Evolutionary conservation across 2,797 vertebrate species (phyloP), one percentile per base, ranked within the genome.

Genomic region (Artibeus lituratus): DNA sequence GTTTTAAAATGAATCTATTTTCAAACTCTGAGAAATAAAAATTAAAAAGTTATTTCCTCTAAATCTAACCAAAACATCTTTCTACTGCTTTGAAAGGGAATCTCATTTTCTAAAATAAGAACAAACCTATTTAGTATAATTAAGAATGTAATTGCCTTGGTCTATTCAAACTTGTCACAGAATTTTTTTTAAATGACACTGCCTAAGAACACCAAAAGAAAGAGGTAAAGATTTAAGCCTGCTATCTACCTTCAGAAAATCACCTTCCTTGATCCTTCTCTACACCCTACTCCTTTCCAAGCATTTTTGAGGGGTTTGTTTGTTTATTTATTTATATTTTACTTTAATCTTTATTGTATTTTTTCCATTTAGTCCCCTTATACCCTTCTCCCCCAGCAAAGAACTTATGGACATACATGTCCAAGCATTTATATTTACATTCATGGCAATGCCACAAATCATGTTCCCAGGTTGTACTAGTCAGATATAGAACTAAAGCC

Each of bases 241-340:
- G 53, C 72, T 87, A 37, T 53, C 32, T 53, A 76, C 29, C n/a
- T 86, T 57, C 70, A 82, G 57, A 95, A 91, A 96, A 95, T 72
- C 74, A 96, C 16, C 42, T 80, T 83, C 7, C 12, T n/a, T 78
- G 37, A 88, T 55, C 39, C 29, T 76, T 89, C n/a, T 70, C 55
- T 59, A 44, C 19, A 12, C 24, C 22, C 21, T 69, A 51, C 24
- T 11, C 5, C 39, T 29, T 24, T 21, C 44, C 16, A 93, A 81
- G 49, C 18, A 76, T n/a, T 47, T 62, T 26, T 24, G 21, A 15
- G 24, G 21, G 16, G 16, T 53, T 53, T 53, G 7, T 53, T 53
- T 21, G 4, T 51, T 51, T 18, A 15, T 55, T 55, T 55, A 10
- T 57, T 57, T 59, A 29, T 29, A 29, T 62, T 59, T 26, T 11